These are phyloP conservation scores for Eilema sororculum DNA, from an alignment of 2,888 invertebrate genomes.

Conservation along the genomic window DNA sequence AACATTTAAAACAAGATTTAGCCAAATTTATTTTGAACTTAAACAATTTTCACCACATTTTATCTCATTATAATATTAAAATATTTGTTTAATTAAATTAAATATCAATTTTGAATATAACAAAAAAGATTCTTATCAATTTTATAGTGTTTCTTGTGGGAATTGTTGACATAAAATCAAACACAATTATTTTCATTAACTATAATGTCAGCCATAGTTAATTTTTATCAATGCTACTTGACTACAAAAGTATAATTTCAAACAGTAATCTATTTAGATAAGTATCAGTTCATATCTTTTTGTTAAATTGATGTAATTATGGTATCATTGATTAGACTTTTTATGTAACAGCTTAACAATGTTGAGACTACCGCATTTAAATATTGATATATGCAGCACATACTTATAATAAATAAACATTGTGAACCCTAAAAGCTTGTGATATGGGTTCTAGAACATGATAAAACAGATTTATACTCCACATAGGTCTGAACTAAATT, in stretches of 20 bases:
- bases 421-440: too few species aligned
- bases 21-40: background rate
- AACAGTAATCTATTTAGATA: slow-evolving; percentile 24
- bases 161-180: background rate
- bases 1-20: background rate
- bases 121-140: background rate
- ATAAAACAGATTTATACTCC: too few species aligned
- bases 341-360: slow-evolving; percentile 15
- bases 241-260: slow-evolving; percentile 5
- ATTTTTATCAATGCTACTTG: slow-evolving; percentile 10
- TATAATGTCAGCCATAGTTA: slow-evolving; percentile 14
- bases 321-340: slow-evolving; percentile 18
- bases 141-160: background rate
- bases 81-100: background rate
- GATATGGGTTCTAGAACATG: too few species aligned
- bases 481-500: too few species aligned
- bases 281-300: slow-evolving; percentile 20
- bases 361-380: slow-evolving; percentile 10
- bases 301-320: slow-evolving; percentile 25
- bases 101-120: background rate
- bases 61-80: background rate
- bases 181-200: background rate
- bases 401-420: too few species aligned
- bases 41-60: background rate
- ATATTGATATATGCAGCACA: background rate